These are phyloP conservation scores for Musca domestica DNA, from an alignment of 1,140 invertebrate genomes.

Conservation along the genomic window DNA sequence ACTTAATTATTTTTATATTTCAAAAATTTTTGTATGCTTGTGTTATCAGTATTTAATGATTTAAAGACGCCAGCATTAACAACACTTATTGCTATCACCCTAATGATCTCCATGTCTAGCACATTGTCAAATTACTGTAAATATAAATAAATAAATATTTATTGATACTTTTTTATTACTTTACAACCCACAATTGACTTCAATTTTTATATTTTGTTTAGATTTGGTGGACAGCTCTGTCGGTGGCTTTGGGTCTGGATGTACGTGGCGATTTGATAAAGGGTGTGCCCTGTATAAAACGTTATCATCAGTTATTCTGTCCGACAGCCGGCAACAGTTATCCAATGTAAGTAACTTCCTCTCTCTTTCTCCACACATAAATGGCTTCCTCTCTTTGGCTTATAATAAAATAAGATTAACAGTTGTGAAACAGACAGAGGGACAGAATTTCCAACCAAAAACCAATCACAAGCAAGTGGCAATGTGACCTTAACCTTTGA, in stretches of 20 bases:
- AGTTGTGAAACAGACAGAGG: too few species aligned
- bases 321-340: constrained; percentile 85
- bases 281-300: constrained; percentile 84
- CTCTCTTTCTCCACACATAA: too few species aligned
- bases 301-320: constrained; percentile 85
- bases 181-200: constrained; percentile 11
- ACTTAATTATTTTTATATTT: too few species aligned
- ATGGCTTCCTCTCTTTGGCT: too few species aligned
- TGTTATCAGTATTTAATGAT: too few species aligned
- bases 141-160: not conserved
- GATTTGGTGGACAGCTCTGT: constrained; percentile 87
- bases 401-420: too few species aligned
- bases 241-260: constrained; percentile 79
- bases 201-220: constrained; percentile 54
- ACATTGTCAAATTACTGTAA: not conserved
- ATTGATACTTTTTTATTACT: constrained; percentile 7
- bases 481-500: too few species aligned
- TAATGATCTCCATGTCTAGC: not conserved
- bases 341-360: constrained; percentile 73
- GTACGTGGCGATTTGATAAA: constrained; percentile 79
- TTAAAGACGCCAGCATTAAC: not conserved
- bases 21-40: not conserved
- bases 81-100: not conserved
- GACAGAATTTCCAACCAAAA: too few species aligned
- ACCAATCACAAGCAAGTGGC: too few species aligned